These are phyloP conservation scores for Furnarius figulus DNA, from an alignment of 2,113 vertebrate genomes.

Conservation along the genomic window DNA sequence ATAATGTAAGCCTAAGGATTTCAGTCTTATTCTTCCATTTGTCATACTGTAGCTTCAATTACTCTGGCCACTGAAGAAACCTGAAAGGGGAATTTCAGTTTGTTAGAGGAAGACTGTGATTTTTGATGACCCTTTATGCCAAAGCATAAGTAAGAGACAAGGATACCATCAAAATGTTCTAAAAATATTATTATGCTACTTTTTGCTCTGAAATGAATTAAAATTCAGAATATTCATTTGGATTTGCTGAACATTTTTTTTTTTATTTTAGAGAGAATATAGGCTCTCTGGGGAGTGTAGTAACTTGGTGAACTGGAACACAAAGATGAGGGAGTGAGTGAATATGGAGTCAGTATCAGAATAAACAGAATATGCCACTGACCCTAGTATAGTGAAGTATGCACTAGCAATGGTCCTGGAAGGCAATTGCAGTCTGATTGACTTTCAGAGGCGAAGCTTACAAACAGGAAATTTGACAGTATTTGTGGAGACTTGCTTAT, in stretches of 20 bases:
- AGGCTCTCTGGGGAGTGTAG: neutral
- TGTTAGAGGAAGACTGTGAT: neutral
- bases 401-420: neutral
- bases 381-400: neutral
- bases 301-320: neutral
- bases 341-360: neutral
- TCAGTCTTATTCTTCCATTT: neutral
- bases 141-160: neutral
- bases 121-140: neutral
- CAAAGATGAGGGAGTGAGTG: neutral
- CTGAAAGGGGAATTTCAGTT: neutral
- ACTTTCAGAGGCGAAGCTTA: neutral
- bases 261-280: neutral
- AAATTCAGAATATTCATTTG: neutral
- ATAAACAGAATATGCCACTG: neutral
- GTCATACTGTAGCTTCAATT: neutral
- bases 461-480: neutral
- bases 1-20: neutral
- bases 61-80: neutral
- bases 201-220: neutral
- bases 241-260: neutral
- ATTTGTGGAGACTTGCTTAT: neutral
- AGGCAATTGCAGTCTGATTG: neutral
- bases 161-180: neutral
- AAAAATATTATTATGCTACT: neutral